These are phyloP conservation scores for Mirounga angustirostris DNA, from an alignment of 2,113 vertebrate species.

Conservation along the genomic window DNA sequence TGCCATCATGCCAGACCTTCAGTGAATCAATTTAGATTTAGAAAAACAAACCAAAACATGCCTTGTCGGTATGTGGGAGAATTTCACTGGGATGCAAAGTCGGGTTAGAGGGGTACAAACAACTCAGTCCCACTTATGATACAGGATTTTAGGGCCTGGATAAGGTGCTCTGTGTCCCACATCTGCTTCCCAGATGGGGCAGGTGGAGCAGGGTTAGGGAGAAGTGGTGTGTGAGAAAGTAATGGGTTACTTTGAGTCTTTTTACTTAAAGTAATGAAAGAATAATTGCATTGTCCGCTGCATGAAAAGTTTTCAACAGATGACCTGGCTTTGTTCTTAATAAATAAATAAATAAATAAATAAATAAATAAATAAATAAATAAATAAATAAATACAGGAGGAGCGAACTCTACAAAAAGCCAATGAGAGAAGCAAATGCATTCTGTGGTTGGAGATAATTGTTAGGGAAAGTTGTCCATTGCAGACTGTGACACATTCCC, in stretches of 20 bases:
- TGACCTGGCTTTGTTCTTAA: constrained; percentile 63
- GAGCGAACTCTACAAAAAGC: constrained; percentile 51
- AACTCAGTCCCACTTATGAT: not conserved
- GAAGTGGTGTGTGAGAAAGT: not conserved
- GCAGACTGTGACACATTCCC: constrained; percentile 80
- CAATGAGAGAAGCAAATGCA: constrained; percentile 57
- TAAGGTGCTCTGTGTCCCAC: not conserved
- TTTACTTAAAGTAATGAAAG: constrained; percentile 15
- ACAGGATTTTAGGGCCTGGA: not conserved
- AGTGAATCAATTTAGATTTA: not conserved
- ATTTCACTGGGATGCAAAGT: not conserved
- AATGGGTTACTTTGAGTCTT: not conserved
- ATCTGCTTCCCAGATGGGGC: not conserved
- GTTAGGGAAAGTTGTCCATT: constrained; percentile 81
- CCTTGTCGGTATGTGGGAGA: not conserved
- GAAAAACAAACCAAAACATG: not conserved
- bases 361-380: not conserved
- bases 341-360: not conserved
- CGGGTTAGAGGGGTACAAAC: not conserved
- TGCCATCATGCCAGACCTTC: not conserved
- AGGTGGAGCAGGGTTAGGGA: not conserved
- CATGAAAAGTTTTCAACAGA: constrained; percentile 28
- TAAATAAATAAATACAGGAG: not conserved
- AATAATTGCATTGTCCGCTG: not conserved
- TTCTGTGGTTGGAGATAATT: constrained; percentile 84